Percentiles rank a stretch among this genome's conserved stretches.
Conservation (phyloP, 1,140 invertebrate genomes). For the Vanessa atalanta region DNA sequence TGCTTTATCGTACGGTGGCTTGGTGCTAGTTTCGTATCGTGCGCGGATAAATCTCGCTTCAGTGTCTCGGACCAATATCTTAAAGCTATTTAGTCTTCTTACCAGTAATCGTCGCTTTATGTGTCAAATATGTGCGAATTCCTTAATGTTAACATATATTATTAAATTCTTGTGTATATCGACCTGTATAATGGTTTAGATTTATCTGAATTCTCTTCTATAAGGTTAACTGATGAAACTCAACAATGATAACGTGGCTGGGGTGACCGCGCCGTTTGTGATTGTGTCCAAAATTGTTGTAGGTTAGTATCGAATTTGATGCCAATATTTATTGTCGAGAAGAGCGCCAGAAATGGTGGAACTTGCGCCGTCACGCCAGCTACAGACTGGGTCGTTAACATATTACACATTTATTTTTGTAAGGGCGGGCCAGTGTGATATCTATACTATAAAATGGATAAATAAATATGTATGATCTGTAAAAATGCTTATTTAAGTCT, state of each 20-base stretch:
- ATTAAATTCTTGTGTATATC: slow-evolving; percentile 73
- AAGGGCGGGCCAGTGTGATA: slow-evolving; percentile 81
- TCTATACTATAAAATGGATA: slow-evolving; percentile 80
- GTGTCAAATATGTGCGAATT: slow-evolving; percentile 81
- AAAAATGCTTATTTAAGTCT: slow-evolving; percentile 72
- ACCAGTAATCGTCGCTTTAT: slow-evolving; percentile 77
- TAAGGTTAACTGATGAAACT: slow-evolving; percentile 69
- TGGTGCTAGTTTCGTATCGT: slow-evolving; percentile 73
- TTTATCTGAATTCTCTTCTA: slow-evolving; percentile 72
- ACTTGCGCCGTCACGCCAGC: slow-evolving; percentile 63
- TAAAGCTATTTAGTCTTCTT: slow-evolving; percentile 71
- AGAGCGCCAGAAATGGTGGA: slow-evolving; percentile 37
- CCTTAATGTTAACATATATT: slow-evolving; percentile 64
- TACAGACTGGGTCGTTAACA: slow-evolving; percentile 70
- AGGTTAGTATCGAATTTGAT: slow-evolving; percentile 68
- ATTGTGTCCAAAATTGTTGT: slow-evolving; percentile 73
- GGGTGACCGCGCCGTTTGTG: slow-evolving; percentile 62
- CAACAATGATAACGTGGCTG: slow-evolving; percentile 58
- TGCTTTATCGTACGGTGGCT: slow-evolving; percentile 72
- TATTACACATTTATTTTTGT: slow-evolving; percentile 81
- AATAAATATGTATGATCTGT: slow-evolving; percentile 81
- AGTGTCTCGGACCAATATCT: slow-evolving; percentile 79
- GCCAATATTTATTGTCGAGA: slow-evolving; percentile 65
- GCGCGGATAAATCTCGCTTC: slow-evolving; percentile 71
- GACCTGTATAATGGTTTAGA: slow-evolving; percentile 80